phyloP scores from a whole-genome alignment of 2,113 vertebrate species.

The Perca flavescens region DNA sequence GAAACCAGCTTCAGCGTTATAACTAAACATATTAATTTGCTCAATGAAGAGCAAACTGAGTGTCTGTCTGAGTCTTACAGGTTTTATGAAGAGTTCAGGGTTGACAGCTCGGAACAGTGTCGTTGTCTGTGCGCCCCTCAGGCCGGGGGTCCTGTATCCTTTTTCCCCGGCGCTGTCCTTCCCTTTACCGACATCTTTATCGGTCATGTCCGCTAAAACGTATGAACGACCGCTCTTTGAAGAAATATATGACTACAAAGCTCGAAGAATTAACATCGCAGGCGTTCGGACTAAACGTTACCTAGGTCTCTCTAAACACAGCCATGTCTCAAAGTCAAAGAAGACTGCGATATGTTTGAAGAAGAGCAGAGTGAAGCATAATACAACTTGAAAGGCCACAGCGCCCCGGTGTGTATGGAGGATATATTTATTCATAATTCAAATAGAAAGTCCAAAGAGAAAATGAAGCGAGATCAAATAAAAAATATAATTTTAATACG shows the following conservation, averaged over 20 bases:
- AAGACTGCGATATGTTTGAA: neutral
- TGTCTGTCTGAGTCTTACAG: slow-evolving; percentile 83
- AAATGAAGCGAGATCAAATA: too few species aligned
- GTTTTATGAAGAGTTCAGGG: slow-evolving; percentile 97
- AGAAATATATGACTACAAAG: rapidly evolving
- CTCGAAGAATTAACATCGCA: rapidly evolving
- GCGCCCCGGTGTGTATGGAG: slow-evolving; percentile 23
- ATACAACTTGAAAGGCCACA: neutral
- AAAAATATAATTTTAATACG: too few species aligned
- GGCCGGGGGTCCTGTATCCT: slow-evolving; percentile 83
- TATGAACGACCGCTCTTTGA: rapidly evolving
- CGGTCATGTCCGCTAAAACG: slow-evolving; percentile 81
- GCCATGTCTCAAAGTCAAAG: slow-evolving; percentile 41
- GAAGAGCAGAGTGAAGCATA: neutral
- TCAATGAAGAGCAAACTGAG: neutral
- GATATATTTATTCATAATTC: too few species aligned
- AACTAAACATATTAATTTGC: too few species aligned
- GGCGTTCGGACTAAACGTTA: too few species aligned
- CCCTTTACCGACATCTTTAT: slow-evolving; percentile 73
- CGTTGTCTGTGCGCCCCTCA: slow-evolving; percentile 88
- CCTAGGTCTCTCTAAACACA: rapidly evolving
- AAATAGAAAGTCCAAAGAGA: too few species aligned
- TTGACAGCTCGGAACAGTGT: slow-evolving; percentile 94
- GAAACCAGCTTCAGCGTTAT: neutral
- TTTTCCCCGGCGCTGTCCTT: slow-evolving; percentile 78